Conservation (phyloP, 1,140 invertebrate species). For the Littorina saxatilis region DNA sequence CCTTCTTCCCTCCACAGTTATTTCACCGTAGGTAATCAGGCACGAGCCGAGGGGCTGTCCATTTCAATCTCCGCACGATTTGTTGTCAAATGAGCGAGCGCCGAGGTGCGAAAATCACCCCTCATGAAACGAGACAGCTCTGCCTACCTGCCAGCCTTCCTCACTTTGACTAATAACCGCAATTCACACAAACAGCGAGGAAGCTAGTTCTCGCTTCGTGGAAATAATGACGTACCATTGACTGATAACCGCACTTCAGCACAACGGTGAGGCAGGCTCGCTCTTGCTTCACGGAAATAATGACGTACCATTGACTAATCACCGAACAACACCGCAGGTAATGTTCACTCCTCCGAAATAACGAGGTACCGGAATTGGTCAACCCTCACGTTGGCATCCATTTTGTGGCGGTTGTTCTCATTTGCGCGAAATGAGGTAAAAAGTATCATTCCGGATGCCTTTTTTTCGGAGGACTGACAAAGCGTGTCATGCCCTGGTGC, state of each 20-base stretch:
- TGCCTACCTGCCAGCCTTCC: background rate
- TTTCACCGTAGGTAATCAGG: background rate
- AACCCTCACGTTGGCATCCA: background rate
- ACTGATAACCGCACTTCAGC: background rate
- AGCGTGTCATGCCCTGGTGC: too few species aligned
- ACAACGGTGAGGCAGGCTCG: background rate
- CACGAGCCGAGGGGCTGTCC: background rate
- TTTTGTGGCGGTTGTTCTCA: background rate
- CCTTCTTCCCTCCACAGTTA: background rate
- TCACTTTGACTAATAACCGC: slow-evolving; percentile 19
- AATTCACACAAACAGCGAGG: background rate
- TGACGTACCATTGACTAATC: background rate
- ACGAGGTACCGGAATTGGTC: background rate
- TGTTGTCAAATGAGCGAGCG: background rate
- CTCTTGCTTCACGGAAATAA: background rate
- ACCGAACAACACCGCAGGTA: slow-evolving; percentile 2
- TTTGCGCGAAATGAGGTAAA: too few species aligned
- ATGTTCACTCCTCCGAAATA: background rate
- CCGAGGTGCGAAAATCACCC: slow-evolving; percentile 12
- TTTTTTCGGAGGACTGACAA: too few species aligned
- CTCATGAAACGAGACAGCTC: background rate
- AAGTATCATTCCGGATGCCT: too few species aligned
- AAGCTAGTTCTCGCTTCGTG: background rate
- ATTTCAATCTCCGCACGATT: background rate
- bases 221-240: slow-evolving; percentile 1